Evolutionary conservation across 2,888 invertebrate species (phyloP).

Genomic region (Blomia tropicalis): DNA sequence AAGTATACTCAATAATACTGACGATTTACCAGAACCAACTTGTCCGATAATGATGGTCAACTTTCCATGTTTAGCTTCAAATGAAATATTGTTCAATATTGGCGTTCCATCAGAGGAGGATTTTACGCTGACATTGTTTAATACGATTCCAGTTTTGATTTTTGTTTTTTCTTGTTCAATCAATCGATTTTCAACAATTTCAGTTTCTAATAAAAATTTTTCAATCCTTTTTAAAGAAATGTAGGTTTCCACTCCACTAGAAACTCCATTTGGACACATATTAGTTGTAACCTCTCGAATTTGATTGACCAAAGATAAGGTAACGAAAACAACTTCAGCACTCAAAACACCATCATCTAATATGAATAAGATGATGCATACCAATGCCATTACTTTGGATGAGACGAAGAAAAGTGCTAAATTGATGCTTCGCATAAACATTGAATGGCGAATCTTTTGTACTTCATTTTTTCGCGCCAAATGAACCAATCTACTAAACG

Average conservation of each 20-base stretch:
- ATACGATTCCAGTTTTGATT: background rate
- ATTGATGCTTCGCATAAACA: constrained; percentile 45
- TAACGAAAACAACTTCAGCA: constrained; percentile 48
- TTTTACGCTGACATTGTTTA: constrained; percentile 4
- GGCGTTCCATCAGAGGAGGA: background rate
- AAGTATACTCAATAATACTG: constrained; percentile 36
- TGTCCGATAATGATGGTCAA: constrained; percentile 53
- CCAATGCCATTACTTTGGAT: constrained; percentile 62
- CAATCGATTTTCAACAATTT: background rate
- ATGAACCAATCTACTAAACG: constrained; percentile 65
- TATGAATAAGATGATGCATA: constrained; percentile 60
- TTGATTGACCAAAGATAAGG: constrained; percentile 75
- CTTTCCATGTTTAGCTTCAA: constrained; percentile 37
- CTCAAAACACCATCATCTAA: background rate
- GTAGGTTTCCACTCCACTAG: constrained; percentile 58
- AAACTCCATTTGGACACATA: constrained; percentile 55
- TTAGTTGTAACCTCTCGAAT: constrained; percentile 44
- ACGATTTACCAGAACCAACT: constrained; percentile 54
- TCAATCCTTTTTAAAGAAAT: constrained; percentile 54
- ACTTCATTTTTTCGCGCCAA: constrained; percentile 56
- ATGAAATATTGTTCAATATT: constrained; percentile 29
- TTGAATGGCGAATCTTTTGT: constrained; percentile 46
- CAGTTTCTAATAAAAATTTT: constrained; percentile 9
- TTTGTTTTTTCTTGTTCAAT: background rate
- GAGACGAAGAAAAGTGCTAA: constrained; percentile 53